A percentile compares a stretch with the other conserved stretches of the same genome.
phyloP scores from a whole-genome alignment of 2,888 invertebrate genomes.

The Cremastinae sp. region DNA sequence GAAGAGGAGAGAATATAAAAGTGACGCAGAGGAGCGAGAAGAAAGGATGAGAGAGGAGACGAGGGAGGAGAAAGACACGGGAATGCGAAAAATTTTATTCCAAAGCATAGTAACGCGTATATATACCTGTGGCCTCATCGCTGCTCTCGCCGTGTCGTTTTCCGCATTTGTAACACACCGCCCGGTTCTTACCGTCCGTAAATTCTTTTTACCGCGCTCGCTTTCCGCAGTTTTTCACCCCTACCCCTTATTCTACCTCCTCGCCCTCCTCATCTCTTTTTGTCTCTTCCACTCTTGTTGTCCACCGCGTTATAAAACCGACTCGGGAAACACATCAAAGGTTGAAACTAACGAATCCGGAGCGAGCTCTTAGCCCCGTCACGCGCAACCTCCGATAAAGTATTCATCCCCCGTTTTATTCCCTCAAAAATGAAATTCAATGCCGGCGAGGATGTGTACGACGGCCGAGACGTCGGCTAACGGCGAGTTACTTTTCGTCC shows the following conservation, averaged over 20 bases:
- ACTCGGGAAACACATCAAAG: conserved; percentile 59
- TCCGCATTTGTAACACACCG: conserved; percentile 14
- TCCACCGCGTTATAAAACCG: conserved; percentile 57
- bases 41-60: background rate
- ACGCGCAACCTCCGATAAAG: conserved; percentile 13
- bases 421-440: conserved; percentile 20
- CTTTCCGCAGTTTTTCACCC: background rate
- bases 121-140: background rate
- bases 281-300: conserved; percentile 39
- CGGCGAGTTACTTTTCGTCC: too few species aligned
- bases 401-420: conserved; percentile 14
- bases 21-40: conserved; percentile 19
- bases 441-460: conserved; percentile 1
- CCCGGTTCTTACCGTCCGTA: background rate
- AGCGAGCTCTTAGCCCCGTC: conserved; percentile 20
- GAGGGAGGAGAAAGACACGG: conserved; percentile 25
- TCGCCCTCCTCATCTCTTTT: conserved; percentile 5
- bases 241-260: background rate
- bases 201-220: conserved; percentile 15
- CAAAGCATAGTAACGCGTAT: background rate
- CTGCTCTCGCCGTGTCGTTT: conserved; percentile 16
- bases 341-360: conserved; percentile 42
- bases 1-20: conserved; percentile 28
- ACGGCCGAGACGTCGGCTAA: too few species aligned
- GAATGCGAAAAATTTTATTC: conserved; percentile 36